phyloP scores from a whole-genome alignment of 2,113 vertebrate species.

The Campylorhamphus procurvoides region DNA sequence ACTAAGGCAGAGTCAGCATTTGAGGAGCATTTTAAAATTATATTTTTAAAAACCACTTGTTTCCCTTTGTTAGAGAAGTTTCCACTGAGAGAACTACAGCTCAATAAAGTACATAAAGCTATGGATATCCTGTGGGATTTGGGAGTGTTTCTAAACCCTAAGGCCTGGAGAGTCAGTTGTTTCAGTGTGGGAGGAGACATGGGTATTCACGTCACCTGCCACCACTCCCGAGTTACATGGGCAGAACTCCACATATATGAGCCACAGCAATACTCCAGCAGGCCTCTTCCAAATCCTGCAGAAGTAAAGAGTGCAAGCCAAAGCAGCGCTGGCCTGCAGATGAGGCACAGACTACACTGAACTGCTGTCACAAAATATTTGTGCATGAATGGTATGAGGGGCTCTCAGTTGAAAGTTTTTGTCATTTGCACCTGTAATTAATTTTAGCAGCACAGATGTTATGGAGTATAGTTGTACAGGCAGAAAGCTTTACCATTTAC shows the following conservation, averaged over 20 bases:
- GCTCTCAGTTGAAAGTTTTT: not conserved
- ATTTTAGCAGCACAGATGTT: not conserved
- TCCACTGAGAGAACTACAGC: not conserved
- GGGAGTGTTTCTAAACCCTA: not conserved
- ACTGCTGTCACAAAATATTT: not conserved
- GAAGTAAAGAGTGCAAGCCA: not conserved
- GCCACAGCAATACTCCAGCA: not conserved
- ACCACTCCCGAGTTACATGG: not conserved
- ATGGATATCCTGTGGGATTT: not conserved
- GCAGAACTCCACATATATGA: not conserved
- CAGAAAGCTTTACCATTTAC: not conserved
- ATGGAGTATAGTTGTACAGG: not conserved
- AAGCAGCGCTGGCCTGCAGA: not conserved
- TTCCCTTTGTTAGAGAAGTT: not conserved
- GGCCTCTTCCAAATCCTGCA: not conserved
- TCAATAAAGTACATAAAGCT: not conserved
- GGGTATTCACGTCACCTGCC: not conserved
- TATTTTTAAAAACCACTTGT: not conserved
- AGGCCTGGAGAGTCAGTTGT: not conserved
- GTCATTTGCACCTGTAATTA: not conserved
- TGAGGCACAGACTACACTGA: not conserved
- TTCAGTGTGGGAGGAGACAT: not conserved
- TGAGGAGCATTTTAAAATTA: not conserved
- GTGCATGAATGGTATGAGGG: rapidly evolving
- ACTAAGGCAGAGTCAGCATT: not conserved